Conservation (phyloP, 2,113 vertebrate species). For the Narcine bancroftii region DNA sequence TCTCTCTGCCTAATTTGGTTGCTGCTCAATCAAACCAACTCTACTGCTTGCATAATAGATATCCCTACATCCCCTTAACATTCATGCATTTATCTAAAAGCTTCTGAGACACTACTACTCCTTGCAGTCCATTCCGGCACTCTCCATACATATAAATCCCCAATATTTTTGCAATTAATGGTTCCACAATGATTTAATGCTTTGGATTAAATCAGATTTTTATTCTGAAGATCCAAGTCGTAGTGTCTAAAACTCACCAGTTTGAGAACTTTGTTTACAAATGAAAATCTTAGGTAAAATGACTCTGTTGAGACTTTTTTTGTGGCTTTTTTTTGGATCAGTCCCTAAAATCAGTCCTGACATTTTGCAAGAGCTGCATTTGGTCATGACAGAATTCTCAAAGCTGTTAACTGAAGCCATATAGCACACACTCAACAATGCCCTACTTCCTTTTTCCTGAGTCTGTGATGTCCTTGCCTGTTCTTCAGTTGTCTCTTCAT, state of each 20-base stretch:
- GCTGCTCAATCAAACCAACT: too few relatives aligned
- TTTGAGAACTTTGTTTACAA: background rate
- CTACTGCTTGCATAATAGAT: too few relatives aligned
- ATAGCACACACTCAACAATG: background rate
- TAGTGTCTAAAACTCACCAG: background rate
- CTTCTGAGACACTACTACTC: too few relatives aligned
- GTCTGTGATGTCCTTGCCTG: background rate
- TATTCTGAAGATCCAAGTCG: background rate
- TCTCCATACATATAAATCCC: too few relatives aligned
- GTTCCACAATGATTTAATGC: background rate
- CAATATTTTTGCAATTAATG: background rate
- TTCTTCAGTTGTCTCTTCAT: background rate
- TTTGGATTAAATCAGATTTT: background rate
- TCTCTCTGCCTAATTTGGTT: too few relatives aligned
- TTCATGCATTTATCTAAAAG: too few relatives aligned
- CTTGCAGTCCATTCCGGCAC: too few relatives aligned
- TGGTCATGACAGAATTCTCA: background rate
- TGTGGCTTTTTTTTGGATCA: background rate
- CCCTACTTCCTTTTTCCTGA: background rate
- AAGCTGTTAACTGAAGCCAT: background rate
- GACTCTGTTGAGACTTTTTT: background rate
- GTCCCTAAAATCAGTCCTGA: background rate
- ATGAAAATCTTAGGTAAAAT: background rate
- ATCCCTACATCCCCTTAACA: too few relatives aligned
- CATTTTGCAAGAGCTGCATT: too few relatives aligned